Evolutionary conservation across 2,888 invertebrate genomes (phyloP), one percentile per base, ranked within the genome.

Genomic region (Zygogramma bicolorata): DNA sequence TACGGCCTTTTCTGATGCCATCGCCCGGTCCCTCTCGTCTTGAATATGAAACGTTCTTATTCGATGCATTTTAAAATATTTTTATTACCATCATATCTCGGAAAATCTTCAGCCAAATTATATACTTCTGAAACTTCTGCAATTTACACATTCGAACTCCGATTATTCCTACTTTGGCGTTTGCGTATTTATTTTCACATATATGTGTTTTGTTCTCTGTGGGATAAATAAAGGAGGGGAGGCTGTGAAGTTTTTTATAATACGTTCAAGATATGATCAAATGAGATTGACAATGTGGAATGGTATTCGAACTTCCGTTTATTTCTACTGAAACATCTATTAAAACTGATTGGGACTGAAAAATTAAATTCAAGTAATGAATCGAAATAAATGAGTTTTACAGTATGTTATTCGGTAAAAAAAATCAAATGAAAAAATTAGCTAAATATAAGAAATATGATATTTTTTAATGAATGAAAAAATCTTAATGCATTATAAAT

Each of bases 21-120:
- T 82, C 81, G 75, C 72, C 65, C 73, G 75, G 78, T 75, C 78
- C 80, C 73, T 73, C 77, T 75, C 78, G 77, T 78, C 81, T 76
- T 75, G 76, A 79, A 78, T 81, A 79, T 80, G 76, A 82, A 79
- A 79, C 80, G 81, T 79, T 82, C 81, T 82, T 82, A 84, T 85
- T 84, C 84, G 83, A 84, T 85, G 85, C 84, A 84, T 84, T 84
- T 83, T 84, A 81, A 84, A 84, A 81, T 81, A 84, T 83, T 83
- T 83, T 83, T 81, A 82, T 83, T 83, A 80, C 80, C 78, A 59
- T 65, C 70, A 74, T 80, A 81, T 80, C 80, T 77, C 68, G 73
- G 68, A 72, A 79, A 79, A 77, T 77, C 75, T 75, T 66, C 70
- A 67, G 65, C 75, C 63, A 79, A 80, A 80, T 80, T 80, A 78